phyloP scores from a whole-genome alignment of 2,113 vertebrate species.

The Periophthalmus modestus region DNA sequence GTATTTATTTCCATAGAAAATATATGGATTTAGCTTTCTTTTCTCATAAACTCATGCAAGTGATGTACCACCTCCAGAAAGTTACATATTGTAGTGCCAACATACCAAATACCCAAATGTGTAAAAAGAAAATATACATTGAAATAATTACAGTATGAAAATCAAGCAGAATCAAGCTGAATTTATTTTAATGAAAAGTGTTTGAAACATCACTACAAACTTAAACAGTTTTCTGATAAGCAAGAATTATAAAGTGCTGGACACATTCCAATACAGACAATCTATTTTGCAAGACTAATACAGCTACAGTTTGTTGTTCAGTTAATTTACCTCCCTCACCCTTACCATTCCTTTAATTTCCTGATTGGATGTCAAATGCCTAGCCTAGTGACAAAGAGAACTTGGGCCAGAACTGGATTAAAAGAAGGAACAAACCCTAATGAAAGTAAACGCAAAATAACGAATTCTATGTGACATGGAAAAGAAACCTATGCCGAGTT shows the following conservation, averaged over 20 bases:
- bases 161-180: conserved; percentile 26
- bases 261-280: conserved; percentile 84
- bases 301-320: conserved; percentile 41
- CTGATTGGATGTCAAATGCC: neutral
- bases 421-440: conserved; percentile 1
- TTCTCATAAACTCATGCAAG: too few species aligned
- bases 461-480: neutral
- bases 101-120: too few species aligned
- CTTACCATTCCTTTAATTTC: neutral
- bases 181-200: neutral
- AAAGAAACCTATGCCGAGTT: neutral
- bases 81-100: too few species aligned
- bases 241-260: conserved; percentile 92
- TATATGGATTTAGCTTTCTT: too few species aligned
- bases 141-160: too few species aligned
- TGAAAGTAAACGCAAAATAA: neutral
- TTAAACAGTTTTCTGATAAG: conserved; percentile 11
- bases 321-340: conserved; percentile 19
- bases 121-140: too few species aligned
- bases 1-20: too few species aligned
- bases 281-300: conserved; percentile 67
- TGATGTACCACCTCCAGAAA: too few species aligned
- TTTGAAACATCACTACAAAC: conserved; percentile 20
- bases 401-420: neutral
- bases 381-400: neutral